Base-by-base conservation (phyloP, 2,888 invertebrate species). In the Oxyteleia sp. region DNA sequence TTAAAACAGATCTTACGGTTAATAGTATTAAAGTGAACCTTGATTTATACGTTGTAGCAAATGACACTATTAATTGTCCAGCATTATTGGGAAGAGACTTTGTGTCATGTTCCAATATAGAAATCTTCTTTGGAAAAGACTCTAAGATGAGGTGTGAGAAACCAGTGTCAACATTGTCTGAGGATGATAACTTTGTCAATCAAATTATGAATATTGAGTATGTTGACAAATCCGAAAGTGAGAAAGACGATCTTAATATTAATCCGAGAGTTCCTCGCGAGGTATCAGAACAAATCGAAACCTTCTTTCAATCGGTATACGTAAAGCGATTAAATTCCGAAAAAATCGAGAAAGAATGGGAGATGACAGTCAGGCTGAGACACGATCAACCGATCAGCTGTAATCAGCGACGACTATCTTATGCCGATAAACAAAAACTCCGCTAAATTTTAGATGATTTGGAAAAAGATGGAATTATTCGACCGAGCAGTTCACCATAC, bases 81-180 rank as follows among this genome's bases (percentile, higher is more conserved):
- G 57, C 53, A 29, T 16, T 78, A 1, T 63, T 71, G 18, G 78
- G 78, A 2, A 38, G 69, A 8, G 69, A 78, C 15, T 69, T 78
- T 45, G 20, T 29, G 4, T 69, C 53, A 10, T 35, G 20, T 23
- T 35, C 49, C 11, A 8, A 18, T 2, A 7, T 72, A 45, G 45
- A 71, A 20, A 26, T 71, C 20, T 20, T 32, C 10, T 43, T 71
- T 23, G 59, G 20, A n/a, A 32, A 26, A 1, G 43, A 35, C 26
- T 20, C 49, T 18, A 23, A 8, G 20, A 61, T 74, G 38, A 0
- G 11, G 0, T 35, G 38, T 18, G 18, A 38, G 32, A 8, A 57
- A 38, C 38, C 38, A 38, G 57, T 11, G 18, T 20, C 57, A 38
- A 11, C 57, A 20, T 32, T 16, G 5, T 11, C 57, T 20, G 38